phyloP scores from a whole-genome alignment of 2,797 vertebrate genomes.

The Leptoclinus maculatus region DNA sequence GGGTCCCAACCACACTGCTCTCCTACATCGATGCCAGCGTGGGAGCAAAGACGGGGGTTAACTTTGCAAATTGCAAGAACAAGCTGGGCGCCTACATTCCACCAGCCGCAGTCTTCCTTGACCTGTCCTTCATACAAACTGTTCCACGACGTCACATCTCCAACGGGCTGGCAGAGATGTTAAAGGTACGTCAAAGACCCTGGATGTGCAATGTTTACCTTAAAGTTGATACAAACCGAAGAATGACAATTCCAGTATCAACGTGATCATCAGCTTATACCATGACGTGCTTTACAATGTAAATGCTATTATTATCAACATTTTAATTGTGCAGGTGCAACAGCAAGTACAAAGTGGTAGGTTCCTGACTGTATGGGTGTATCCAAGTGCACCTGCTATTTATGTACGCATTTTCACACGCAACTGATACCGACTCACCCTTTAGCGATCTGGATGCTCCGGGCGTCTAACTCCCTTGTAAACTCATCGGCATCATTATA shows the following conservation, averaged over 20 bases:
- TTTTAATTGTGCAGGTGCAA: not conserved
- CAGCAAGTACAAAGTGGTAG: not conserved
- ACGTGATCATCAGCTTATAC: not conserved
- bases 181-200: constrained; percentile 80
- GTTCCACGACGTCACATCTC: constrained; percentile 86
- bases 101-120: constrained; percentile 83
- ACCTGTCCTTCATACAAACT: constrained; percentile 85
- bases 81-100: constrained; percentile 88
- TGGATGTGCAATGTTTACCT: not conserved
- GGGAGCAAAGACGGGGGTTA: constrained; percentile 88
- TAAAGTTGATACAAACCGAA: not conserved
- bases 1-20: constrained; percentile 88
- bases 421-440: too few species aligned
- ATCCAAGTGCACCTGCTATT: not conserved
- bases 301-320: not conserved
- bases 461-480: too few species aligned
- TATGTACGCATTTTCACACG: not conserved
- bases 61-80: constrained; percentile 89
- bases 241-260: not conserved
- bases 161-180: constrained; percentile 87
- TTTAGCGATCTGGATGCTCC: too few species aligned
- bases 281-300: not conserved
- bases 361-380: not conserved
- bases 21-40: constrained; percentile 88
- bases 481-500: not conserved